A percentile compares a stretch with the other conserved stretches of the same genome.
These are phyloP conservation scores for Bolborhynchus lineola DNA, from an alignment of 2,113 vertebrate genomes.

Conservation along the genomic window DNA sequence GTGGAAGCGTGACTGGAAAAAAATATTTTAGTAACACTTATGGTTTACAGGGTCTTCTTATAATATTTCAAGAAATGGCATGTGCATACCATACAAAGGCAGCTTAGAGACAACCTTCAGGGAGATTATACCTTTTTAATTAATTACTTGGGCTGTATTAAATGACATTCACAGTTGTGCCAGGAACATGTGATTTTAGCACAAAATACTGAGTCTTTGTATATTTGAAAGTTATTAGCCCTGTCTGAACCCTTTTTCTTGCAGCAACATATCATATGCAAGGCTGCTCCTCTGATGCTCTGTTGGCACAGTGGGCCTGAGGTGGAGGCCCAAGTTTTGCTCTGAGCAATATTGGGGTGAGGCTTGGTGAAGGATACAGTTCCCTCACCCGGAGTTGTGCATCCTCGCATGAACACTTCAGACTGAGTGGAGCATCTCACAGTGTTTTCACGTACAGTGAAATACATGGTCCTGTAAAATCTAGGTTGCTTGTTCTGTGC, in stretches of 20 bases:
- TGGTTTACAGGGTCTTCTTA: background rate
- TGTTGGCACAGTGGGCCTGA: accelerated
- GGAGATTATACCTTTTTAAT: background rate
- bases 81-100: background rate
- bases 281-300: background rate
- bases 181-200: background rate
- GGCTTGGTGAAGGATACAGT: background rate
- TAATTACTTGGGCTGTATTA: background rate
- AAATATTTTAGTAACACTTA: conserved; percentile 15
- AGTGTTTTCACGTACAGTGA: background rate
- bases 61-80: background rate
- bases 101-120: background rate
- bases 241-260: background rate
- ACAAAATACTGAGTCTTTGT: background rate
- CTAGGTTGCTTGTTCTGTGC: accelerated
- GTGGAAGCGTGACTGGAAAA: background rate
- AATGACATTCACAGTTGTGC: background rate
- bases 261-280: accelerated
- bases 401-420: background rate
- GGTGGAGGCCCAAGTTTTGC: background rate
- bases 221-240: background rate
- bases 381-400: background rate
- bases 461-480: background rate
- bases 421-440: background rate
- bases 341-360: background rate